Conservation (phyloP, 2,113 vertebrate genomes). For the Passer montanus region DNA sequence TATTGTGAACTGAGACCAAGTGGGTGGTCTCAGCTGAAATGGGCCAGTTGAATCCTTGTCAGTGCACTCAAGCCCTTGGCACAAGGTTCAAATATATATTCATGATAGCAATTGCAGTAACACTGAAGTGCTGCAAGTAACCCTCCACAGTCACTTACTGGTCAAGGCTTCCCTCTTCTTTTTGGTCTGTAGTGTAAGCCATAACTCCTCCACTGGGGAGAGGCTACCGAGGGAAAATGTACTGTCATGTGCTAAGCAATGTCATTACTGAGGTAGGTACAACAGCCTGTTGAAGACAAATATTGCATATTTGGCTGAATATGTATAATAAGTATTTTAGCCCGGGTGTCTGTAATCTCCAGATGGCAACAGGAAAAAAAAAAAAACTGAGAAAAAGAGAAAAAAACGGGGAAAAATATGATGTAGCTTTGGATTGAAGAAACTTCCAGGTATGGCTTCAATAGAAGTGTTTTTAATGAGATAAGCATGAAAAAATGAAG, state of each 20-base stretch:
- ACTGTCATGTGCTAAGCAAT: background rate
- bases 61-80: background rate
- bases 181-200: background rate
- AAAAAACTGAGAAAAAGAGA: no score
- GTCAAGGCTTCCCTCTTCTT: background rate
- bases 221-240: background rate
- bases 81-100: background rate
- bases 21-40: background rate
- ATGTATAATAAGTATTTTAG: background rate
- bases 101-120: background rate
- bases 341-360: background rate
- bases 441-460: background rate
- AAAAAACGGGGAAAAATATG: rapidly evolving
- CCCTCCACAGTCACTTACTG: background rate
- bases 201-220: background rate
- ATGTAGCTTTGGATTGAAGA: background rate
- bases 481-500: background rate
- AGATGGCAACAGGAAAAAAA: background rate
- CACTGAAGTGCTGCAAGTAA: background rate
- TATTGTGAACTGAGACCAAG: background rate
- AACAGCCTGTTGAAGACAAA: background rate
- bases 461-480: background rate
- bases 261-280: background rate
- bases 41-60: background rate
- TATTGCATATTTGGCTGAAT: background rate